Percentiles rank a stretch among this genome's conserved stretches.
Evolutionary conservation across 2,797 vertebrate species (phyloP).

Genomic region (Microcaecilia unicolor): DNA sequence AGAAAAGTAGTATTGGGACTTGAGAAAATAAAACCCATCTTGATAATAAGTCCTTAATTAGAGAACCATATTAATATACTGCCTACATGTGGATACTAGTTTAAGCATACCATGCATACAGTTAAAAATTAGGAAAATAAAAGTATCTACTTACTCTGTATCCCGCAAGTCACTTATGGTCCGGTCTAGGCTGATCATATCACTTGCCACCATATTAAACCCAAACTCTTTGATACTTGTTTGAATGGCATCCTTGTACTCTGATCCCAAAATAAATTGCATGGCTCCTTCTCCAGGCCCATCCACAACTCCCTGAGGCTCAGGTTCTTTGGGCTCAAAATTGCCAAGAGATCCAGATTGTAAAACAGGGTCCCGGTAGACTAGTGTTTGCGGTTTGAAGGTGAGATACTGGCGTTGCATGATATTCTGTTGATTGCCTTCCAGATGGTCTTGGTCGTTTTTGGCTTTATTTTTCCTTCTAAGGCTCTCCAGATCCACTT

Average conservation of each 20-base stretch:
- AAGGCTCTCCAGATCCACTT: slow-evolving; percentile 91
- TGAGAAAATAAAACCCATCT: too few relatives aligned
- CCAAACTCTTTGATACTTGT: slow-evolving; percentile 94
- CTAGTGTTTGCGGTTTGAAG: slow-evolving; percentile 79
- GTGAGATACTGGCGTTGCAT: slow-evolving; percentile 89
- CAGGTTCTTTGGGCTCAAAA: slow-evolving; percentile 83
- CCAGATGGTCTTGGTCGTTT: slow-evolving; percentile 47
- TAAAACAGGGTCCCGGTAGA: slow-evolving; percentile 70
- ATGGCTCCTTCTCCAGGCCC: slow-evolving; percentile 89
- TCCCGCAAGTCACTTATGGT: slow-evolving; percentile 84
- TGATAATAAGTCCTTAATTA: too few relatives aligned
- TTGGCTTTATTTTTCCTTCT: slow-evolving; percentile 73
- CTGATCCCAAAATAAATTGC: slow-evolving; percentile 77
- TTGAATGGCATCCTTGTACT: slow-evolving; percentile 86
- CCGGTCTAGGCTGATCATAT: slow-evolving; percentile 95
- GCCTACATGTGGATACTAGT: too few relatives aligned
- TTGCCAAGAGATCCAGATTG: slow-evolving; percentile 75
- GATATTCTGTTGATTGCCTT: slow-evolving; percentile 60
- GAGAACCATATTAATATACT: too few relatives aligned
- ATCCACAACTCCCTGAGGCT: slow-evolving; percentile 71
- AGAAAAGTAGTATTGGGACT: too few relatives aligned
- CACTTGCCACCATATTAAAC: slow-evolving; percentile 98
- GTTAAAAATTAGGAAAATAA: slow-evolving; percentile 20
- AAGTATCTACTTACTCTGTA: slow-evolving; percentile 78
- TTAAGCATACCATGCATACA: too few relatives aligned